Evolutionary conservation across 2,113 vertebrate genomes (phyloP), one percentile per base, ranked within the genome.

Genomic region (Varanus salvator): DNA sequence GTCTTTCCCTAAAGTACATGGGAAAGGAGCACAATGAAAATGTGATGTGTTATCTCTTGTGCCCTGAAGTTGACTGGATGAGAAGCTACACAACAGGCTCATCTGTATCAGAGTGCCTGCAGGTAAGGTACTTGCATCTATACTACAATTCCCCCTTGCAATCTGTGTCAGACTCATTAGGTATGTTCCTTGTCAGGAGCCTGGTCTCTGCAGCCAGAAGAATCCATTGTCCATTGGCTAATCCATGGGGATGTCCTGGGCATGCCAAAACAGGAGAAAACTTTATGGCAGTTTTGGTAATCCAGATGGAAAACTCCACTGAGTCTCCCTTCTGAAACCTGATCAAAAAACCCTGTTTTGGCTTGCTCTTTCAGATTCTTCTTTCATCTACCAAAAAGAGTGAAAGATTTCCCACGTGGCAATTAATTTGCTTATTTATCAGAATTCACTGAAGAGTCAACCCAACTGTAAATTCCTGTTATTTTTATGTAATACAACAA

Each of bases 121-220:
- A 93, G 95, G 95, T 66, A 95, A 91, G 68, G 89, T 76, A 92
- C 80, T 84, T 94, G 81, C 48, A 90, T 76, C 96, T 96, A 44
- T 88, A 97, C 97, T 66, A 97, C 82, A 4, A 97, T 68, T 80
- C 92, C 95, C 75, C 96, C n/a, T 50, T 0, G 1, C 97, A 98
- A 8, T 91, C 17, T 48, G 34, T 74, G 57, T 98, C 97, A 7
- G 96, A 15, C 84, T 93, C 95, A 85, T 98, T 96, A 88, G 89
- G 95, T 85, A 97, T 27, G 0, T 97, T 97, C 71, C 97, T 93
- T 21, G 97, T 95, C 50, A 98, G 90, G 19, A 98, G 95, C 64
- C 97, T 97, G 84, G 97, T 94, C 64, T 97, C 97, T 0, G 96
- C 95, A n/a, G 97, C 95, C 93, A 98, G 92, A 77, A 15, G 78